Evolutionary conservation across 35 echinoderm and acorn worm genomes (phyloP), one percentile per base, ranked within the genome.

Genomic region (Apostichopus californicus): DNA sequence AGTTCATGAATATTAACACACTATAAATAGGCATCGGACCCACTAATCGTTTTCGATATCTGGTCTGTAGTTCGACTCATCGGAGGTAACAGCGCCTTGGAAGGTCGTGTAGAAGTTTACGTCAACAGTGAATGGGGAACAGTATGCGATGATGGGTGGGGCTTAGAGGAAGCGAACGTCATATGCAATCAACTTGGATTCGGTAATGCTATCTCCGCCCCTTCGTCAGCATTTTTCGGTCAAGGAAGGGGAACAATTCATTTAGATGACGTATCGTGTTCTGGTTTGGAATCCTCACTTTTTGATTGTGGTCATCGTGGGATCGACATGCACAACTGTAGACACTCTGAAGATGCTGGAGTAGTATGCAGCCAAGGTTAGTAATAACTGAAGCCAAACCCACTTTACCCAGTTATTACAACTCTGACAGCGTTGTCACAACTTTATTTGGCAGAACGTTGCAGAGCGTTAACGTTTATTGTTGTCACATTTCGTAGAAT

Each of bases 311-410:
- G 17, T 5, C 90, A 92, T 52, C 73, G 77, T 14, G 93, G 93
- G 6, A 28, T 92, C 25, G 90, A 83, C 28, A 73, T 64, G 0
- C 83, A 94, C 13, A 94, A 96, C 78, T 96, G 95, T 84, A 90
- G 92, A 25, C 93, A 94, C 79, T 57, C 0, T 0, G 91, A 90
- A 73, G 94, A 95, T 83, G 94, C 86, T 54, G 94, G 94, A 34
- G 94, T 95, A 2, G 25, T 88, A 7, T 95, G 94, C 60, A 89
- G 73, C 17, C 77, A 53, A 23, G 83, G 70, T 61, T 61, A 61
- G 58, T 61, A 61, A 8, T 24, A 26, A 46, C 34, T 46, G 34
- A 46, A 46, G 34, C 34, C 34, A 46, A 46, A 46, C 34, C 34
- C 34, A 46, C 34, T 46, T 46, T 3, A 3, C 34, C 34, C 34